A percentile compares a stretch with the other conserved stretches of the same genome.
Evolutionary conservation across 1,140 invertebrate genomes (phyloP).

Genomic region (Amphibalanus amphitrite): DNA sequence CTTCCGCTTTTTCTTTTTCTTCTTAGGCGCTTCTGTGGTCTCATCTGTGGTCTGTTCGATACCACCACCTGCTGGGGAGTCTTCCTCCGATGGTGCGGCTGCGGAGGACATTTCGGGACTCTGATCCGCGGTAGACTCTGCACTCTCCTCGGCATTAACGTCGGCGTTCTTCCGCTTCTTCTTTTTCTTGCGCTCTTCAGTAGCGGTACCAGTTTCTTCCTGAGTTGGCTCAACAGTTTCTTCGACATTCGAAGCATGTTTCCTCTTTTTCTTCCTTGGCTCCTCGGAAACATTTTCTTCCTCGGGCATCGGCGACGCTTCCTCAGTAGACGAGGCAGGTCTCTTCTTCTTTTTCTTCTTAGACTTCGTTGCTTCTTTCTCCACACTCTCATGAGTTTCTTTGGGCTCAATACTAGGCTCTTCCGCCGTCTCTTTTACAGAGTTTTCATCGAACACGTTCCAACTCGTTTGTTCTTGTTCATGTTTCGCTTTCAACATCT

Average conservation of each 20-base stretch:
- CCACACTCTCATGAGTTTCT: not conserved
- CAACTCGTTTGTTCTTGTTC: not conserved
- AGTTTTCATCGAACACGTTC: not conserved
- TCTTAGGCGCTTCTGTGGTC: too few species aligned
- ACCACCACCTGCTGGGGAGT: too few species aligned
- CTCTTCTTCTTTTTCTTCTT: not conserved
- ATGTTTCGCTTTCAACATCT: not conserved
- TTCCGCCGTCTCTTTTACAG: not conserved
- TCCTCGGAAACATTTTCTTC: not conserved
- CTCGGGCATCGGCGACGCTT: not conserved
- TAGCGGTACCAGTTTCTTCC: not conserved
- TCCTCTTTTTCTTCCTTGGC: conserved; percentile 6
- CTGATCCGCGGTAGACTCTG: too few species aligned
- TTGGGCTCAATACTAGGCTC: too few species aligned
- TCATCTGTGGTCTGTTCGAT: too few species aligned
- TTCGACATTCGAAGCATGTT: not conserved
- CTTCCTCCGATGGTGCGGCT: too few species aligned
- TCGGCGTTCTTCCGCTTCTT: not conserved
- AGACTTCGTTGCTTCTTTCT: not conserved
- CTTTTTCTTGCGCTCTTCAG: conserved; percentile 3
- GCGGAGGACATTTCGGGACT: too few species aligned
- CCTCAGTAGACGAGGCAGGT: not conserved
- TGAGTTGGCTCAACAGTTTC: not conserved
- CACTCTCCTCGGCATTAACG: not conserved
- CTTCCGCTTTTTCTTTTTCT: too few species aligned